Evolutionary conservation across 2,797 vertebrate genomes (phyloP).

Genomic region (Lophotriccus pileatus): DNA sequence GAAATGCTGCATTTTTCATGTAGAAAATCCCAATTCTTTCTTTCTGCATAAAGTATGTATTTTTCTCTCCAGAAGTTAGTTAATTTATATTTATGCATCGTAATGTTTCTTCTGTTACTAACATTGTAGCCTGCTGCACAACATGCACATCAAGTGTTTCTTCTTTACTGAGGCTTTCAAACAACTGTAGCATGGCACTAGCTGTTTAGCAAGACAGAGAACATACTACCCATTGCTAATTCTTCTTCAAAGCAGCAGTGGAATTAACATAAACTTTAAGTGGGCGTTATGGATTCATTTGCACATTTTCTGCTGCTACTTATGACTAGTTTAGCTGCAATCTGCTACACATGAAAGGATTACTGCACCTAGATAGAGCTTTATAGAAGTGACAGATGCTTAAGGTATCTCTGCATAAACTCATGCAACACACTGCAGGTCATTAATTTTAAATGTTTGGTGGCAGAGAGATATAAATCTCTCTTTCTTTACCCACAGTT

Average conservation of each 20-base stretch:
- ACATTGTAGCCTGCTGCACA: background rate
- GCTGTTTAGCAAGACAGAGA: background rate
- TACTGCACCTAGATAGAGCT: background rate
- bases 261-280: constrained; percentile 8
- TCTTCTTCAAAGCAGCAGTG: constrained; percentile 6
- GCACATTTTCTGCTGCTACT: constrained; percentile 37
- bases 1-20: constrained; percentile 18
- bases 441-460: background rate
- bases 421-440: background rate
- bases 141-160: background rate
- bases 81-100: background rate
- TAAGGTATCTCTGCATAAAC: background rate
- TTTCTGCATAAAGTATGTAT: background rate
- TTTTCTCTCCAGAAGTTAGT: background rate
- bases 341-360: background rate
- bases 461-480: background rate
- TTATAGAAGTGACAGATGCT: background rate
- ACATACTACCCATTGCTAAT: background rate
- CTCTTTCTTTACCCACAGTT: background rate
- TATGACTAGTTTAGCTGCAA: constrained; percentile 3
- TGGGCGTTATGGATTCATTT: constrained; percentile 17
- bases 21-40: background rate
- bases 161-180: background rate
- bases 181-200: background rate
- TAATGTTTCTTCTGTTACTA: background rate